These are phyloP conservation scores for Piaya cayana DNA, from an alignment of 2,113 vertebrate genomes.

Conservation along the genomic window DNA sequence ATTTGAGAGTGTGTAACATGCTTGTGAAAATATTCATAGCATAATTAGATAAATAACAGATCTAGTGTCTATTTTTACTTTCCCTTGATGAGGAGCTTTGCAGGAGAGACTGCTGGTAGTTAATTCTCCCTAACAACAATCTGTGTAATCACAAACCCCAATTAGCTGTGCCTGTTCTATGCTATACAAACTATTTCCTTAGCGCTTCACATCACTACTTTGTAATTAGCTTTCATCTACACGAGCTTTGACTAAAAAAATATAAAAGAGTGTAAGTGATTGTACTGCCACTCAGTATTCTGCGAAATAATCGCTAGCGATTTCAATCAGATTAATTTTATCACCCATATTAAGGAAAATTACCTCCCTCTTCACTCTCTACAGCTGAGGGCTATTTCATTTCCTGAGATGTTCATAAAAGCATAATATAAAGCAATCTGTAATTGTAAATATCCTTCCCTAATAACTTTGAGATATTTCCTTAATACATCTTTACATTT, in stretches of 20 bases:
- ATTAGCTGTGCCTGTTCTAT: slow-evolving; percentile 92
- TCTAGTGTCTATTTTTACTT: slow-evolving; percentile 88
- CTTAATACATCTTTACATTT: slow-evolving; percentile 88
- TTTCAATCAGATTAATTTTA: slow-evolving; percentile 99
- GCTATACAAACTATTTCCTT: slow-evolving; percentile 92
- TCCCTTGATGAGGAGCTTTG: slow-evolving; percentile 91
- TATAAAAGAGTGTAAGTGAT: slow-evolving; percentile 94
- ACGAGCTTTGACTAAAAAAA: slow-evolving; percentile 89
- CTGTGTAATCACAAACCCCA: slow-evolving; percentile 99
- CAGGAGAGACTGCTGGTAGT: slow-evolving; percentile 94
- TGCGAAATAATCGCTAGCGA: slow-evolving; percentile 92
- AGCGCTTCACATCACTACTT: slow-evolving; percentile 89
- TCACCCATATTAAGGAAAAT: slow-evolving; percentile 93
- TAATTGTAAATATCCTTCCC: slow-evolving; percentile 89
- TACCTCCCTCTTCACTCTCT: slow-evolving; percentile 88
- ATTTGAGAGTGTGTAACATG: slow-evolving; percentile 79
- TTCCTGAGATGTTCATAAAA: slow-evolving; percentile 89
- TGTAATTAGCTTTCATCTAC: slow-evolving; percentile 99
- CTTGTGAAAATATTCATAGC: slow-evolving; percentile 85
- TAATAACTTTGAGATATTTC: slow-evolving; percentile 89
- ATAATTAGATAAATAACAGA: slow-evolving; percentile 91
- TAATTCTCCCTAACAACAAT: slow-evolving; percentile 97
- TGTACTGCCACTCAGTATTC: slow-evolving; percentile 90
- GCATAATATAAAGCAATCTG: slow-evolving; percentile 87
- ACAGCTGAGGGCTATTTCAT: slow-evolving; percentile 91